These are phyloP conservation scores for Corvus moneduloides DNA, from an alignment of 2,113 vertebrate genomes.

Conservation along the genomic window DNA sequence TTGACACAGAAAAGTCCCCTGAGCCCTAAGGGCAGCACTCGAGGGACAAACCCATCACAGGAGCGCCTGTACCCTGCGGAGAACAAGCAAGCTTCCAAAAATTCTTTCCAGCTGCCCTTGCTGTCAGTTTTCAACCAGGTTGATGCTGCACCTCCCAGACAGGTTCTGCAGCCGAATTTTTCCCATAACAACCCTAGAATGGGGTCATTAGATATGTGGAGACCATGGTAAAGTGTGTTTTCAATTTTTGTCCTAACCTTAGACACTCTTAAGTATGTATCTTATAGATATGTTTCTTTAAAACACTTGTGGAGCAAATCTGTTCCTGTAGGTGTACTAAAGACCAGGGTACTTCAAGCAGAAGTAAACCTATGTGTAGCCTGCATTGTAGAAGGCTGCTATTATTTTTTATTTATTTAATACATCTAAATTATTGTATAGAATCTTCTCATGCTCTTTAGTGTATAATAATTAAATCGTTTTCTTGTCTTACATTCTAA, in stretches of 20 bases:
- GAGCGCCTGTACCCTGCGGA: conserved; percentile 4
- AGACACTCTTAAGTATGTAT: conserved; percentile 84
- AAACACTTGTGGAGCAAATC: conserved; percentile 80
- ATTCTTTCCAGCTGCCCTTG: background rate
- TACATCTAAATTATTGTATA: conserved; percentile 84
- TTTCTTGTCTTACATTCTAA: conserved; percentile 50
- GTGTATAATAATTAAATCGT: conserved; percentile 28
- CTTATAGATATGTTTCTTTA: conserved; percentile 94
- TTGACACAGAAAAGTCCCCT: background rate
- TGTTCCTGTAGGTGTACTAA: conserved; percentile 82
- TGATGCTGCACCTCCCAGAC: conserved; percentile 33
- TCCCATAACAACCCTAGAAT: conserved; percentile 67
- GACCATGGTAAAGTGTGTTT: conserved; percentile 81
- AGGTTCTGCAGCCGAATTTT: conserved; percentile 63
- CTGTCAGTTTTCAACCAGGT: background rate
- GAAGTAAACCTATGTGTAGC: conserved; percentile 85
- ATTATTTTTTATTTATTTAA: conserved; percentile 86
- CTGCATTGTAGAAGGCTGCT: conserved; percentile 92
- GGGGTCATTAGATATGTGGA: conserved; percentile 85
- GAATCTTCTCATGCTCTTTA: conserved; percentile 28
- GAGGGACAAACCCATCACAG: background rate
- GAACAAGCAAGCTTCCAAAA: conserved; percentile 36
- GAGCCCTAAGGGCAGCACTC: background rate
- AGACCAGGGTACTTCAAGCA: conserved; percentile 86
- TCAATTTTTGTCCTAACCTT: conserved; percentile 49